phyloP scores from a whole-genome alignment of 1,140 invertebrate genomes.

The Carposina sasakii region DNA sequence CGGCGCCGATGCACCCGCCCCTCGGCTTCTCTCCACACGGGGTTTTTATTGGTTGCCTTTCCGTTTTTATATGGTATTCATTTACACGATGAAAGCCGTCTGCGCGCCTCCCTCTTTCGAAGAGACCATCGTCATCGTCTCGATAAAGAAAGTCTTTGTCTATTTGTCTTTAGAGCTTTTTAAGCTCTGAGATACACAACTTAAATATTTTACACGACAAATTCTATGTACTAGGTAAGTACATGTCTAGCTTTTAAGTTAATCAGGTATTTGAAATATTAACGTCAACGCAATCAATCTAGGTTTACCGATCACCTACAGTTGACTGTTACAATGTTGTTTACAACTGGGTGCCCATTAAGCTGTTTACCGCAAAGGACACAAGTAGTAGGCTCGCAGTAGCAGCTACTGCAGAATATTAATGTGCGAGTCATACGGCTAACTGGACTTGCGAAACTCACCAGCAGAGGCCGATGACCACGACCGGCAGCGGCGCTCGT shows the following conservation, averaged over 20 bases:
- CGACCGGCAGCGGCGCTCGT: slow-evolving; percentile 26
- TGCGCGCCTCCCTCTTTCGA: slow-evolving; percentile 49
- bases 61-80: slow-evolving; percentile 60
- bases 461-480: slow-evolving; percentile 61
- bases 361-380: too few relatives aligned
- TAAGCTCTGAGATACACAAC: too few relatives aligned
- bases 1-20: slow-evolving; percentile 59
- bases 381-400: slow-evolving; percentile 47
- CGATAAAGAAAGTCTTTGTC: slow-evolving; percentile 58
- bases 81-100: slow-evolving; percentile 62
- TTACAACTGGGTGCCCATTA: too few relatives aligned
- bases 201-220: too few relatives aligned
- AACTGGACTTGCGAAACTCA: slow-evolving; percentile 66
- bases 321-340: too few relatives aligned
- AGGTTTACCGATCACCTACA: too few relatives aligned
- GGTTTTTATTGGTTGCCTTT: slow-evolving; percentile 69
- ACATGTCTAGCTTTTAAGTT: too few relatives aligned
- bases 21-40: slow-evolving; percentile 60
- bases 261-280: too few relatives aligned
- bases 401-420: slow-evolving; percentile 56
- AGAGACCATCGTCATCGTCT: slow-evolving; percentile 57
- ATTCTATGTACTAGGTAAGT: too few relatives aligned
- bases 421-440: slow-evolving; percentile 56
- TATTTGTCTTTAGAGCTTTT: slow-evolving; percentile 30
- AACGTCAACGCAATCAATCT: too few relatives aligned